These are phyloP conservation scores for Thelaira solivaga DNA, from an alignment of 2,888 invertebrate genomes.

Conservation along the genomic window DNA sequence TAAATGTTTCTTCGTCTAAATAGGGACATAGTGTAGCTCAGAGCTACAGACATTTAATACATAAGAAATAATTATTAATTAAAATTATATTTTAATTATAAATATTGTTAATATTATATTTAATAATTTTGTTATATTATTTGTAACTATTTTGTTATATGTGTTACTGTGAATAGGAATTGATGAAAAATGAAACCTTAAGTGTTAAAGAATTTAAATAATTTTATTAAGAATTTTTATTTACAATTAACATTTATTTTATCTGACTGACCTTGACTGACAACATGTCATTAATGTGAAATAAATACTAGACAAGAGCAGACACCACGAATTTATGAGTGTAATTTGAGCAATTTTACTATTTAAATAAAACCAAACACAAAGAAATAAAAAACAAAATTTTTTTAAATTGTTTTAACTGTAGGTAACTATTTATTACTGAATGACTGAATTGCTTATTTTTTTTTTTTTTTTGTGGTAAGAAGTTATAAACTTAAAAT, in stretches of 20 bases:
- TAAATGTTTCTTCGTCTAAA: too few species aligned
- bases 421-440: constrained; percentile 14
- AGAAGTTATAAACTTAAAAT: constrained; percentile 20
- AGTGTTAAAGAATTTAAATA: too few species aligned
- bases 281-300: constrained; percentile 1
- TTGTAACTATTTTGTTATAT: too few species aligned
- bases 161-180: neutral
- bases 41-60: too few species aligned
- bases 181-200: too few species aligned
- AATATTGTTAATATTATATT: too few species aligned
- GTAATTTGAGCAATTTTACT: constrained; percentile 31
- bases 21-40: too few species aligned
- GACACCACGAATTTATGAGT: constrained; percentile 28
- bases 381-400: neutral
- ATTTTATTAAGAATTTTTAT: too few species aligned
- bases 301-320: neutral
- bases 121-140: too few species aligned
- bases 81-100: too few species aligned
- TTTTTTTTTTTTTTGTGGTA: constrained; percentile 45
- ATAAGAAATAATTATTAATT: too few species aligned
- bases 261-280: constrained; percentile 38
- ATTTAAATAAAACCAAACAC: constrained; percentile 14
- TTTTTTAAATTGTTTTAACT: neutral
- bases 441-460: constrained; percentile 28
- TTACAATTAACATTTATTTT: neutral